Evolutionary conservation across 2,113 vertebrate genomes (phyloP).

Genomic region (Ictalurus furcatus): DNA sequence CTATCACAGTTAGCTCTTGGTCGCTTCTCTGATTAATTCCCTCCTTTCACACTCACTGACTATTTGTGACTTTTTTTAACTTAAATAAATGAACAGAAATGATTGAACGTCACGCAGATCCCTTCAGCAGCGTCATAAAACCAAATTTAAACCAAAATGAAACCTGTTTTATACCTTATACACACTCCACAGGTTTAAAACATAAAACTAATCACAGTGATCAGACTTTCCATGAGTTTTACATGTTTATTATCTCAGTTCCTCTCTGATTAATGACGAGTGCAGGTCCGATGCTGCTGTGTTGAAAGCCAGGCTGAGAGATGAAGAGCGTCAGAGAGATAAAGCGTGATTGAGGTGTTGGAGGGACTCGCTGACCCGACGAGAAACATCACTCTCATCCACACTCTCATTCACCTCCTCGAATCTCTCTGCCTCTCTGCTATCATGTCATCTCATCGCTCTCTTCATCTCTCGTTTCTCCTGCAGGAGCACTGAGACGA

Average conservation of each 20-base stretch:
- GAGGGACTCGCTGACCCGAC: background rate
- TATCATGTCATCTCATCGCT: slow-evolving; percentile 40
- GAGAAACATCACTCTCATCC: slow-evolving; percentile 5
- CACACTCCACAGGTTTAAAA: background rate
- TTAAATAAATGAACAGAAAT: background rate
- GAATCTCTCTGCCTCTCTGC: slow-evolving; percentile 14
- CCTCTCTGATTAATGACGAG: background rate
- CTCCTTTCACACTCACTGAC: background rate
- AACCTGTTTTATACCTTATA: background rate
- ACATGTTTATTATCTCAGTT: background rate
- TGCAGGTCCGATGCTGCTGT: background rate
- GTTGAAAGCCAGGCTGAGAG: background rate
- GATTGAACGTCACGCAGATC: background rate
- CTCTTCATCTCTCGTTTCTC: slow-evolving; percentile 37
- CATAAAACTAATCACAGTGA: background rate
- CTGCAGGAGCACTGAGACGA: slow-evolving; percentile 16
- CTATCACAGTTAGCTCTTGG: background rate
- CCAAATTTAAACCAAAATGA: too few relatives aligned
- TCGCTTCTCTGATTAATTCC: background rate
- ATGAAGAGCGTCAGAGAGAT: background rate
- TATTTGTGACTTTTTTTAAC: too few relatives aligned
- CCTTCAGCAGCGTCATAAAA: background rate
- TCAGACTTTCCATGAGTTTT: too few relatives aligned
- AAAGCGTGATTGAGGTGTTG: background rate
- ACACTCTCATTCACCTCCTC: slow-evolving; percentile 14